Base-by-base conservation (phyloP, 1,140 invertebrate species). In the Lucilia cuprina region DNA sequence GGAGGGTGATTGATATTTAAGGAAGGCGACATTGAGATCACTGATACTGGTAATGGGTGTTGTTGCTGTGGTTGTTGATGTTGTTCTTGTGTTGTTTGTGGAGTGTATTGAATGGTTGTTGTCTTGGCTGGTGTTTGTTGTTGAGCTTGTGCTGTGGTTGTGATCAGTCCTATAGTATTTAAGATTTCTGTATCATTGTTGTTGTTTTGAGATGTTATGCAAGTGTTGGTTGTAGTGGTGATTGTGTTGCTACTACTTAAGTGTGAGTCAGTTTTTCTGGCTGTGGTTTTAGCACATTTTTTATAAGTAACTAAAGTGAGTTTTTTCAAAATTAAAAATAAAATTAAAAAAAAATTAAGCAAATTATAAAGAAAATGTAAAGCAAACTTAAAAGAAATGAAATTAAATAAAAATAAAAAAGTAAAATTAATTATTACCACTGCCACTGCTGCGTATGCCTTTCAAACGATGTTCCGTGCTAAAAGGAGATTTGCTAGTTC, bases 391-490 rank as follows among this genome's bases (percentile, higher is more conserved):
- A 34, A n/a, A n/a, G n/a, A 2, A 65, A 78, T 80, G n/a, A 75
- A 84, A 82, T 19, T 9, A 41, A 85, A 75, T 35, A 9, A 21
- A 83, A 70, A 83, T 17, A n/a, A 75, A 75, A 77, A 65, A 83
- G 17, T 5, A 83, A 70, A 35, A 83, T 77, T 21, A 35, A 35
- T 83, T 80, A 77, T 86, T 91, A 90, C 89, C 89, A 87, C 87
- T 91, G 85, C 89, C 89, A 85, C 89, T 91, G 88, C 88, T 86
- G 70, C 89, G 88, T 77, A 91, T 91, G 55, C 89, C 89, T 65
- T 90, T 91, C 5, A 90, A 86, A 19, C 88, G 87, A 86, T 91
- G 89, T 60, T 90, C 86, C 14, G 85, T 84, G 75, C 65, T 85
- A 78, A 89, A 87, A 2, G 85, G 85, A 12, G 87, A 85, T 49